Evolutionary conservation across 2,113 vertebrate species (phyloP).

Genomic region (Sander lucioperca): DNA sequence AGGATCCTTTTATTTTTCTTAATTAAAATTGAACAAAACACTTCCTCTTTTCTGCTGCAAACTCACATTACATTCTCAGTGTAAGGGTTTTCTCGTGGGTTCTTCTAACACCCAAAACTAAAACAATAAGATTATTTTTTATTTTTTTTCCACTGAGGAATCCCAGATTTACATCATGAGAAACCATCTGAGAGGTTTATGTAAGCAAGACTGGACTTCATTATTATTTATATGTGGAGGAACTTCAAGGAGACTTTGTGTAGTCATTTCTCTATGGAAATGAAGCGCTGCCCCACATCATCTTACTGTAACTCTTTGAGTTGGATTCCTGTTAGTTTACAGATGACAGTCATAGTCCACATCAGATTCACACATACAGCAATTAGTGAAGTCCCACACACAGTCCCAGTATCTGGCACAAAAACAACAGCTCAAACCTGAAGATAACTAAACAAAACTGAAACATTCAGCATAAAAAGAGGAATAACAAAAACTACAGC

Average conservation of each 20-base stretch:
- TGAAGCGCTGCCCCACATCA: background rate
- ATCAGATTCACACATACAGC: slow-evolving; percentile 12
- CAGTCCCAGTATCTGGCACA: background rate
- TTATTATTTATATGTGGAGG: background rate
- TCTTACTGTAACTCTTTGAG: background rate
- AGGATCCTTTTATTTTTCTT: slow-evolving; percentile 51
- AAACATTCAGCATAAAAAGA: background rate
- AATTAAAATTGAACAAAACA: slow-evolving; percentile 74
- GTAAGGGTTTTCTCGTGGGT: background rate
- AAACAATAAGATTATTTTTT: background rate
- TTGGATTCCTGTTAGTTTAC: slow-evolving; percentile 22
- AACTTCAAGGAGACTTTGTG: slow-evolving; percentile 10
- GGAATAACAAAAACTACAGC: background rate
- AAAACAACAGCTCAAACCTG: slow-evolving; percentile 1
- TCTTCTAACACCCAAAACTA: slow-evolving; percentile 21
- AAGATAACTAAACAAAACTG: slow-evolving; percentile 9
- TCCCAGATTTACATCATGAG: background rate
- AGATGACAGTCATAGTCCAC: slow-evolving; percentile 7
- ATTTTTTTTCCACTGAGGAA: background rate
- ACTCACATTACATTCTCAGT: slow-evolving; percentile 52
- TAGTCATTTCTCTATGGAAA: slow-evolving; percentile 9
- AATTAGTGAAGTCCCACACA: slow-evolving; percentile 11
- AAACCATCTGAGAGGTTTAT: background rate
- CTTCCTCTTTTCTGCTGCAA: slow-evolving; percentile 52
- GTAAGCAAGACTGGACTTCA: background rate